Evolutionary conservation across 1,140 invertebrate genomes (phyloP).

Genomic region (Trypoxylus dichotomus): DNA sequence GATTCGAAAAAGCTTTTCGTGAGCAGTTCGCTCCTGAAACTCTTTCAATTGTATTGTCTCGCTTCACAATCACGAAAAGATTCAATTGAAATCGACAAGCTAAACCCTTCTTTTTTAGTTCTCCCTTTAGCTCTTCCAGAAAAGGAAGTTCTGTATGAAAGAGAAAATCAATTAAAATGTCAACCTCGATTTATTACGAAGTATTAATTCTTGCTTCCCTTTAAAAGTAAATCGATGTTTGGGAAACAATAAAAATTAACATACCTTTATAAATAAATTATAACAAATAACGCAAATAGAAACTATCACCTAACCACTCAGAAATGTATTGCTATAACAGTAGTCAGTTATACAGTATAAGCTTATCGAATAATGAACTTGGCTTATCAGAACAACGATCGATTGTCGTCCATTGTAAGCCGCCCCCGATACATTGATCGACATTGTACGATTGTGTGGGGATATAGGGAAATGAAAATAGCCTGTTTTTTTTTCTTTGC

Average conservation of each 20-base stretch:
- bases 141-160: not conserved
- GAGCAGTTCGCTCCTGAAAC: conserved; percentile 3
- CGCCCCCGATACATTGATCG: conserved; percentile 41
- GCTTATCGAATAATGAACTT: conserved; percentile 48
- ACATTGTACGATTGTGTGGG: conserved; percentile 28
- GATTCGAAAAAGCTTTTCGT: conserved; percentile 22
- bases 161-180: not conserved
- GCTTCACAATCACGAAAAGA: not conserved
- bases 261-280: not conserved
- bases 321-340: not conserved
- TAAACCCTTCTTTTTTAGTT: conserved; percentile 4
- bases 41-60: conserved; percentile 17
- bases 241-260: too few relatives aligned
- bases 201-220: too few relatives aligned
- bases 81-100: conserved; percentile 17
- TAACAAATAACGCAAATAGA: too few relatives aligned
- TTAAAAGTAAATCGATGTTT: too few relatives aligned
- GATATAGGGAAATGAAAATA: conserved; percentile 45
- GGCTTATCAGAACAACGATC: conserved; percentile 45
- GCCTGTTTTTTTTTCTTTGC: conserved; percentile 37
- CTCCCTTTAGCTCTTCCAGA: not conserved
- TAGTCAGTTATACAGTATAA: conserved; percentile 29
- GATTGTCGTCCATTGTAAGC: conserved; percentile 46
- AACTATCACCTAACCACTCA: not conserved
- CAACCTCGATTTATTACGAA: not conserved